These are phyloP conservation scores for Drosophila varians DNA, from an alignment of 1,140 invertebrate genomes.

Conservation along the genomic window DNA sequence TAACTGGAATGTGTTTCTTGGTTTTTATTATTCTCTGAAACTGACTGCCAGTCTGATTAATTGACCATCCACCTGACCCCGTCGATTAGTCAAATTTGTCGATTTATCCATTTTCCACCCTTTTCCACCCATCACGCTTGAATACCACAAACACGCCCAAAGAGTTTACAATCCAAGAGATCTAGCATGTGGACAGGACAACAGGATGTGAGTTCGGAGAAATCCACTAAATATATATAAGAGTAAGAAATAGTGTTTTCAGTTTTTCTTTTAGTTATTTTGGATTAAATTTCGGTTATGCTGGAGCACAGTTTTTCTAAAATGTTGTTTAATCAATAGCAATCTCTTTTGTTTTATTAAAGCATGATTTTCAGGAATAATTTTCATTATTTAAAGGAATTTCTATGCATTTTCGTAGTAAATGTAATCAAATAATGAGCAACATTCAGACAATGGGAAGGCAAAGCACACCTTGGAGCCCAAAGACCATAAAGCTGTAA, in stretches of 20 bases:
- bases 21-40: constrained; percentile 3
- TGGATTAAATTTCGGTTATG: not conserved
- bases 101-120: constrained; percentile 7
- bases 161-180: constrained; percentile 20
- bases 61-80: constrained; percentile 40
- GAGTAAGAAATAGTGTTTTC: constrained; percentile 14
- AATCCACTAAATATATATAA: constrained; percentile 18
- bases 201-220: constrained; percentile 39
- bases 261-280: not conserved
- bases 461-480: constrained; percentile 12
- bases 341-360: not conserved
- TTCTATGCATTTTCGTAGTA: constrained; percentile 7
- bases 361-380: not conserved
- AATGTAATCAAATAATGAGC: constrained; percentile 60
- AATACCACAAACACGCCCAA: not conserved
- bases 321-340: too few species aligned
- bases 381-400: constrained; percentile 2
- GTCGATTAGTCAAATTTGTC: constrained; percentile 27
- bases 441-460: constrained; percentile 24
- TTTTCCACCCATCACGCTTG: not conserved
- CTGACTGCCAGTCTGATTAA: constrained; percentile 58
- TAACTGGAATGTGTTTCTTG: constrained; percentile 19
- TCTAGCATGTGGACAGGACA: constrained; percentile 32
- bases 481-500: constrained; percentile 41
- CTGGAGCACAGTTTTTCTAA: not conserved